phyloP scores from a whole-genome alignment of 2,888 invertebrate species.

The Macaria liturata region DNA sequence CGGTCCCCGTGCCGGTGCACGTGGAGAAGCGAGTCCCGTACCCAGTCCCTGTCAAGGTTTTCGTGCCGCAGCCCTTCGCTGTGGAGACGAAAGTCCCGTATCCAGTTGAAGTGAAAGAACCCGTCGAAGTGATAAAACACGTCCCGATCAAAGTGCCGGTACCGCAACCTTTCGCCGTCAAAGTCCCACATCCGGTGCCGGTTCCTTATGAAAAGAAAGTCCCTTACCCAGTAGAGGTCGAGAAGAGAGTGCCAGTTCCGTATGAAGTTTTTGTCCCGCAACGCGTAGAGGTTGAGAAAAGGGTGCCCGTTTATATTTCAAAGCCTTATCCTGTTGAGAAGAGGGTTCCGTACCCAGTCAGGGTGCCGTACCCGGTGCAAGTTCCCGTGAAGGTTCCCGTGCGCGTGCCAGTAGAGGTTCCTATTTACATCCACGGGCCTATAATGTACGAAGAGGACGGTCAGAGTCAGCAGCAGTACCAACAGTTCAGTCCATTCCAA shows the following conservation, averaged over 20 bases:
- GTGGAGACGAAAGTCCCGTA: conserved; percentile 79
- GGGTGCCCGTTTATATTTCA: conserved; percentile 48
- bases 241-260: conserved; percentile 63
- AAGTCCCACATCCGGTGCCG: conserved; percentile 26
- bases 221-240: conserved; percentile 69
- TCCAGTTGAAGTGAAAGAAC: conserved; percentile 75
- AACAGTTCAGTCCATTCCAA: conserved; percentile 2
- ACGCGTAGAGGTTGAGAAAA: conserved; percentile 49
- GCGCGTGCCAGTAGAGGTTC: conserved; percentile 61
- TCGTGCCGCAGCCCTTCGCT: conserved; percentile 78
- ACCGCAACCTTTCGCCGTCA: conserved; percentile 79
- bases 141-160: conserved; percentile 68
- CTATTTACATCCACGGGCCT: conserved; percentile 61
- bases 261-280: conserved; percentile 41
- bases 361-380: conserved; percentile 68
- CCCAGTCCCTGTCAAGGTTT: conserved; percentile 69
- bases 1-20: conserved; percentile 63
- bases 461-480: conserved; percentile 2
- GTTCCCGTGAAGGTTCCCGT: conserved; percentile 66
- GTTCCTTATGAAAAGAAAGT: conserved; percentile 64
- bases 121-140: conserved; percentile 70
- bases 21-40: conserved; percentile 74
- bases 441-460: conserved; percentile 36
- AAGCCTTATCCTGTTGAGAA: conserved; percentile 58
- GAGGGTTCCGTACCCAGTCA: conserved; percentile 60